Evolutionary conservation across 1,140 invertebrate genomes (phyloP), one percentile per base, ranked within the genome.

Genomic region (Drosophila fuyamai): DNA sequence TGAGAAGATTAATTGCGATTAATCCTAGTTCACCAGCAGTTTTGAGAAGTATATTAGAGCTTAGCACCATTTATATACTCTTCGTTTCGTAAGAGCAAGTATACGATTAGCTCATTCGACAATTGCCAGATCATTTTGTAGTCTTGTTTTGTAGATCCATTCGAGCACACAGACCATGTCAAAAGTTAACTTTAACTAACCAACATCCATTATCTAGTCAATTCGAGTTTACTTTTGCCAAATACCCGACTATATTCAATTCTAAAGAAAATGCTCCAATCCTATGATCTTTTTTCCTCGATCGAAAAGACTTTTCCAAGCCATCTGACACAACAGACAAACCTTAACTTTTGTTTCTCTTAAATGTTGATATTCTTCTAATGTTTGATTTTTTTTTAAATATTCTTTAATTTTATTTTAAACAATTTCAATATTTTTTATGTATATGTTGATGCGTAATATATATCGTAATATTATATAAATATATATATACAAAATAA

Each of bases 131-230:
- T n/a, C 5, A 35, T 18, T 35, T 35, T 14, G 5, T 16, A 43
- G 27, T 12, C 40, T 10, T 13, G 41, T 29, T 23, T 65, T 16
- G 3, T 8, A 18, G 43, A 38, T 23, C 32, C 59, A n/a, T 38
- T 47, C 23, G 23, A 66, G 58, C 59, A 40, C 43, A 40, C 44
- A 66, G 53, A 71, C 27, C n/a, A 41, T 44, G 27, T 71, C 67
- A 36, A 70, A 71, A 72, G 68, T 71, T 29, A 70, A 71, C 65
- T 71, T 36, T 5, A 59, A 84, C 50, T 68, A 62, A 74, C 10
- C 40, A 79, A 62, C 70, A 75, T 76, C 59, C 36, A 14, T 54
- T 85, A 54, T 84, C 82, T 86, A 86, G 82, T 86, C 82, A 86
- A 76, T 41, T 68, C 61, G 68, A 65, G 67, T 66, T 77, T 59